Conservation (phyloP, 2,888 invertebrate genomes). For the Nasonovia ribisnigri region DNA sequence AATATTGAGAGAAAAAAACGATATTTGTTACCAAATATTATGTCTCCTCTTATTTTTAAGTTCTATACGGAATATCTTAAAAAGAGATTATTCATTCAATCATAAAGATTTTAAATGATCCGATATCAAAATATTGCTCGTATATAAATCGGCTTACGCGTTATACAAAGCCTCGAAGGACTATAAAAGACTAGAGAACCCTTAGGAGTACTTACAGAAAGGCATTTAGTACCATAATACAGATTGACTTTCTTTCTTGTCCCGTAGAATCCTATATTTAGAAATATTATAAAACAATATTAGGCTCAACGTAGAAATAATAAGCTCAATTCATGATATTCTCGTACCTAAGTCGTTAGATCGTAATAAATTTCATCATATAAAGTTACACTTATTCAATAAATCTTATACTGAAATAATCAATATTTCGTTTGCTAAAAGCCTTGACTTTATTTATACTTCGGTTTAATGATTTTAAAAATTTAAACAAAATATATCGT, state of each 20-base stretch:
- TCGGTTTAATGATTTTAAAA: neutral
- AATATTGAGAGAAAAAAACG: neutral
- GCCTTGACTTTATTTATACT: neutral
- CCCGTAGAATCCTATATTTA: neutral
- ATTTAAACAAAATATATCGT: neutral
- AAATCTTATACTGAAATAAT: neutral
- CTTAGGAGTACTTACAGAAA: neutral
- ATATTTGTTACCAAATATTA: neutral
- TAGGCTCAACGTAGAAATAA: neutral
- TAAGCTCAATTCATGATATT: neutral
- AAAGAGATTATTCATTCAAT: neutral
- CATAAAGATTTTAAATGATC: conserved; percentile 35
- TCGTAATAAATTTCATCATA: neutral
- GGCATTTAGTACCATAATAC: conserved; percentile 68
- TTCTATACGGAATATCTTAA: neutral
- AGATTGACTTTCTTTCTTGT: conserved; percentile 67
- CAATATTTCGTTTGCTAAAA: neutral
- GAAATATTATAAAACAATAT: conserved; percentile 16
- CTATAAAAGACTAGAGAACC: neutral
- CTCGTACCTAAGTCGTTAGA: neutral
- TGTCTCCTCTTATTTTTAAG: neutral
- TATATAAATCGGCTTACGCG: conserved; percentile 2
- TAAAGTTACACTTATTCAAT: neutral
- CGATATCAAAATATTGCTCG: conserved; percentile 32
- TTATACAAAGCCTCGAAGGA: neutral